A percentile compares a stretch with the other conserved stretches of the same genome.
Conservation (phyloP, 2,797 vertebrate species). For the Tamandua tetradactyla region DNA sequence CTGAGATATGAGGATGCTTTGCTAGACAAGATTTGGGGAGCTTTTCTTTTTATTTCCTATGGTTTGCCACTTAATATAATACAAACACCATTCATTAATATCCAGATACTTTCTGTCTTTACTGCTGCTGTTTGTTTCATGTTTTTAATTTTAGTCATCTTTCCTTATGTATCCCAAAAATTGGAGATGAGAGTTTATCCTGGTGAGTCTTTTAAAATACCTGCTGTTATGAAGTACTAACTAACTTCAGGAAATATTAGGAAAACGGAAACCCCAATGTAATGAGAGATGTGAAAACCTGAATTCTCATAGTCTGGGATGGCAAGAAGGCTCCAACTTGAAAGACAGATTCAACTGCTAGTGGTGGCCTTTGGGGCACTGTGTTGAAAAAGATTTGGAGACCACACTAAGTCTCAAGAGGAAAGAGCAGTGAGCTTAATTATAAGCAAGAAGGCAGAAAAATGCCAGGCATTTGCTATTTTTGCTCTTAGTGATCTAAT, state of each 20-base stretch:
- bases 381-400: background rate
- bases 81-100: slow-evolving; percentile 52
- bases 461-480: background rate
- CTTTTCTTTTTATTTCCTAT: background rate
- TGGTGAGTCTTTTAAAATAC: background rate
- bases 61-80: slow-evolving; percentile 26
- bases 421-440: background rate
- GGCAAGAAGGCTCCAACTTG: background rate
- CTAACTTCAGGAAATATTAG: background rate
- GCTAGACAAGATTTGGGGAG: background rate
- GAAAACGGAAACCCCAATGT: background rate
- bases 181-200: background rate
- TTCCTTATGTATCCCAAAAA: slow-evolving; percentile 5
- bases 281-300: background rate
- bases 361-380: background rate
- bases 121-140: background rate
- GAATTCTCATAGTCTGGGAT: background rate
- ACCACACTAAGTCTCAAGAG: background rate
- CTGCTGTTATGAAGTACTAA: background rate
- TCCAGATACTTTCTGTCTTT: background rate
- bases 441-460: fast-evolving
- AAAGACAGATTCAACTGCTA: background rate
- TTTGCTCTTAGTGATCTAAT: background rate
- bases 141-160: slow-evolving; percentile 8
- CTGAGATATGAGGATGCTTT: background rate